Evolutionary conservation across 1,140 invertebrate genomes (phyloP).

Genomic region (Formica selysi): DNA sequence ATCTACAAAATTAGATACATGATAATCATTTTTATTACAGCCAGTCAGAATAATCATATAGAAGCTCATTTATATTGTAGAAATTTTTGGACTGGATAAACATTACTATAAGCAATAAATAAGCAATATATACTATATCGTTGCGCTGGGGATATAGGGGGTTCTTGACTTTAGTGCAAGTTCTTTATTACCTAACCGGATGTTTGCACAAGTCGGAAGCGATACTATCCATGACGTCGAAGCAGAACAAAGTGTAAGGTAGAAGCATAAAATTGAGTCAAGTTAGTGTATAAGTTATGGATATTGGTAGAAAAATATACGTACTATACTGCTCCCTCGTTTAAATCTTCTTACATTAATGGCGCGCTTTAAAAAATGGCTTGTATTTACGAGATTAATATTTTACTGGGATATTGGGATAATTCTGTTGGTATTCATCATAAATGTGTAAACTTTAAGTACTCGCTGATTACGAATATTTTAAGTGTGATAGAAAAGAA

Average conservation of each 20-base stretch:
- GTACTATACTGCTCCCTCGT: slow-evolving; percentile 8
- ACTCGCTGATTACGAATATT: not conserved
- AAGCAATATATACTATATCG: not conserved
- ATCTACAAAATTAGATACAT: not conserved
- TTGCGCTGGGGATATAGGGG: not conserved
- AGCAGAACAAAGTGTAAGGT: slow-evolving; percentile 43
- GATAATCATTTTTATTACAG: not conserved
- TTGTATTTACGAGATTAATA: slow-evolving; percentile 27
- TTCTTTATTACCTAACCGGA: slow-evolving; percentile 61
- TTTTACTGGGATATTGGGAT: not conserved
- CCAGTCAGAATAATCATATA: not conserved
- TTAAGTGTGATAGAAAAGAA: not conserved
- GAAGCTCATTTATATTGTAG: not conserved
- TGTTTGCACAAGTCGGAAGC: slow-evolving; percentile 53
- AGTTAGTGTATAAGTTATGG: slow-evolving; percentile 57
- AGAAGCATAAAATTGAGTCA: slow-evolving; percentile 51
- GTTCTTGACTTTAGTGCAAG: slow-evolving; percentile 45
- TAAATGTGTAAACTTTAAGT: not conserved
- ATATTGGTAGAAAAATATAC: slow-evolving; percentile 43
- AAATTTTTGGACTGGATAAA: slow-evolving; percentile 5
- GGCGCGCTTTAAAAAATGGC: slow-evolving; percentile 15
- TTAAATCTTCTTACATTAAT: slow-evolving; percentile 34
- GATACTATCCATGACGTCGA: slow-evolving; percentile 49
- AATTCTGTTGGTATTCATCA: not conserved
- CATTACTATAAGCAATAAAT: slow-evolving; percentile 21